Base-by-base conservation (phyloP, 2,113 vertebrate genomes). In the Sapajus apella region DNA sequence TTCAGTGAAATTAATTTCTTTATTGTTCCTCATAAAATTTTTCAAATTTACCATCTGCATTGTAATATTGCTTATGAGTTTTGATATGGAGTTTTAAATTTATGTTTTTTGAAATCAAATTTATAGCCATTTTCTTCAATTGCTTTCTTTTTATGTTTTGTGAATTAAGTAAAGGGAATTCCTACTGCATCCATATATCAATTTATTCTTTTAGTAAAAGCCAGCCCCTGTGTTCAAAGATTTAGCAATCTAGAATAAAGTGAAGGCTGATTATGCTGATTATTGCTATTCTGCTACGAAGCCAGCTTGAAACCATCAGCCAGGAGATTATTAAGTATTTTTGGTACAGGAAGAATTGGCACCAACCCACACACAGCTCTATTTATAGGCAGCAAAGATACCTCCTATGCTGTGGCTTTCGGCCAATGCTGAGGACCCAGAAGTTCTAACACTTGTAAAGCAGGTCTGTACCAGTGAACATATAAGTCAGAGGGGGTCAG, bases 351-450 rank as follows among this genome's bases (percentile, higher is more conserved):
- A 81, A 35, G 27, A 87, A 66, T 35, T 94, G 90, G 96, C 56
- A 32, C 43, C 23, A 52, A 35, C 58, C 56, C 91, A 90, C 37
- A 64, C 47, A 77, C 50, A 76, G 76, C 61, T 83, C 87, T 97
- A 92, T 97, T 89, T 90, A 94, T 92, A 97, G 47, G 56, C 61
- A 76, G 75, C 32, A 64, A 12, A 43, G 58, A 79, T 84, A 72
- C 21, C 27, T 72, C 47, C 64, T 45, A 3, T 37, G 35, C 70
- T 76, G 2, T 35, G 68, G 80, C 61, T 47, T 75, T 81, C 50
- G 37, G 83, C n/a, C 81, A 77, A 52, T 5, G 61, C 23, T 64
- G n/a, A 81, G 32, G 43, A 77, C 7, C 37, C 72, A 88, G 77
- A 58, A 73, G 85, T 81, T 95, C 84, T 90, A 56, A 40, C 81